Evolutionary conservation across 2,113 vertebrate species (phyloP).

Genomic region (chimpanzee (Pan troglodytes)): NHGRI_mPanTro3-v2.1_pri NC_072402.2:120248001-120248500

Average conservation of each 20-base stretch:
- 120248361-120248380: constrained; percentile 64
- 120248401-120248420: constrained; percentile 49
- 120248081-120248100: background rate
- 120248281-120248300: background rate
- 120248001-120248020: background rate
- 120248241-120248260: background rate
- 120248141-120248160: background rate
- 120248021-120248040: too few relatives aligned
- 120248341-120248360: constrained; percentile 38
- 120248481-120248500: background rate
- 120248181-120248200: background rate
- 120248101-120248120: background rate
- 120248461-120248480: background rate
- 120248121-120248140: background rate
- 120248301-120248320: constrained; percentile 56
- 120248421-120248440: constrained; percentile 62
- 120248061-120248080: background rate
- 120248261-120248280: constrained; percentile 16
- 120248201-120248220: background rate
- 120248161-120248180: background rate
- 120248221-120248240: background rate
- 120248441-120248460: constrained; percentile 40
- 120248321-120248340: constrained; percentile 57
- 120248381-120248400: constrained; percentile 62
- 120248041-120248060: background rate